Conservation (phyloP, 2,113 vertebrate species). For the Numenius arquata region DNA sequence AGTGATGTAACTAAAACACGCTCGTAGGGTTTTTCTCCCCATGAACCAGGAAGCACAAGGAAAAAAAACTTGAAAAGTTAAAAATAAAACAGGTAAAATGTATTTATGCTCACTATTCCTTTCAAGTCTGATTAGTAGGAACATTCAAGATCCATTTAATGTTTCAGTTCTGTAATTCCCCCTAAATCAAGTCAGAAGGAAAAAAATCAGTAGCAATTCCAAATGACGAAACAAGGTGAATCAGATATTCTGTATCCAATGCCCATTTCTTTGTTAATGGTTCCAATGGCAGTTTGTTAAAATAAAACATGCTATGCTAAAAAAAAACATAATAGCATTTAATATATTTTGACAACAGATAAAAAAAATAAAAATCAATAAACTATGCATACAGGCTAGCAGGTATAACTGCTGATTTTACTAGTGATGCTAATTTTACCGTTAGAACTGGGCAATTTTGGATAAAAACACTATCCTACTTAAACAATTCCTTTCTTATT, state of each 20-base stretch:
- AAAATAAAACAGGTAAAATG: conserved; percentile 14
- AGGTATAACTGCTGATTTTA: background rate
- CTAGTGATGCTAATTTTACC: background rate
- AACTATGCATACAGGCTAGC: background rate
- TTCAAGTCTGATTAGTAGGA: background rate
- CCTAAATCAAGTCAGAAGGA: background rate
- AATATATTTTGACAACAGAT: background rate
- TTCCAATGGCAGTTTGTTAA: background rate
- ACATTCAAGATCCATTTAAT: background rate
- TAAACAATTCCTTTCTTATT: background rate
- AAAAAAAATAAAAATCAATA: background rate
- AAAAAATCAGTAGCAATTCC: background rate
- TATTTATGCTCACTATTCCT: background rate
- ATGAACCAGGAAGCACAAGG: background rate
- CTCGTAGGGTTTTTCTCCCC: background rate
- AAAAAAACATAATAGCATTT: background rate
- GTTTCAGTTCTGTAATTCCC: background rate
- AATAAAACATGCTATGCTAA: background rate
- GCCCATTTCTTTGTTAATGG: background rate
- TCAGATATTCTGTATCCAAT: background rate
- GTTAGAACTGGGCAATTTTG: background rate
- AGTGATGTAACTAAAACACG: conserved; percentile 57
- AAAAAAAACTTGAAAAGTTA: background rate
- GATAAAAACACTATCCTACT: background rate
- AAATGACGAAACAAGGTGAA: background rate